These are phyloP conservation scores for Antennarius striatus DNA, from an alignment of 2,113 vertebrate genomes.

Conservation along the genomic window DNA sequence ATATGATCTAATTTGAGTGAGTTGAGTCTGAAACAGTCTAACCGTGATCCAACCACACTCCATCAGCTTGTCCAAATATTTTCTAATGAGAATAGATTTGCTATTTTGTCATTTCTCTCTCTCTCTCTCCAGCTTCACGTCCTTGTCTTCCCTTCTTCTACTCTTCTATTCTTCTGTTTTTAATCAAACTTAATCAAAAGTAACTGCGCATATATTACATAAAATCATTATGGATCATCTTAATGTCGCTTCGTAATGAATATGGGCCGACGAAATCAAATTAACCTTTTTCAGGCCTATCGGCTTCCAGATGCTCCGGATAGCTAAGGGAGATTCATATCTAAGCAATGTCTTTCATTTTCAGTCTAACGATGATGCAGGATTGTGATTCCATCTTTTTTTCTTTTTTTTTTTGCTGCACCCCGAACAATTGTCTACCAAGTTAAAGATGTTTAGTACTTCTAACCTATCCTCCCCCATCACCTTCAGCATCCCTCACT, in stretches of 20 bases:
- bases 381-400: background rate
- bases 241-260: slow-evolving; percentile 46
- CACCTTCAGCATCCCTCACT: no score
- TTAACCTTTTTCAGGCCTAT: slow-evolving; percentile 56
- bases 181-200: slow-evolving; percentile 25
- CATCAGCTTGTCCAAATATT: background rate
- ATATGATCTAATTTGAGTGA: background rate
- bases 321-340: slow-evolving; percentile 28
- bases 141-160: background rate
- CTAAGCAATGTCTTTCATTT: background rate
- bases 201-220: slow-evolving; percentile 34
- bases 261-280: slow-evolving; percentile 42
- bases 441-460: background rate
- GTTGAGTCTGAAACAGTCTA: no score
- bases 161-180: slow-evolving; percentile 1
- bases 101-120: background rate
- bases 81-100: background rate
- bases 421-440: background rate
- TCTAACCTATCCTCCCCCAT: no score
- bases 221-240: slow-evolving; percentile 44
- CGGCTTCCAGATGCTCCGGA: slow-evolving; percentile 46
- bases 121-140: background rate
- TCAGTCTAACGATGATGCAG: background rate
- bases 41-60: background rate
- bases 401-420: background rate